Conservation (phyloP, 2,797 vertebrate genomes). For the Sebastes dallii region DNA sequence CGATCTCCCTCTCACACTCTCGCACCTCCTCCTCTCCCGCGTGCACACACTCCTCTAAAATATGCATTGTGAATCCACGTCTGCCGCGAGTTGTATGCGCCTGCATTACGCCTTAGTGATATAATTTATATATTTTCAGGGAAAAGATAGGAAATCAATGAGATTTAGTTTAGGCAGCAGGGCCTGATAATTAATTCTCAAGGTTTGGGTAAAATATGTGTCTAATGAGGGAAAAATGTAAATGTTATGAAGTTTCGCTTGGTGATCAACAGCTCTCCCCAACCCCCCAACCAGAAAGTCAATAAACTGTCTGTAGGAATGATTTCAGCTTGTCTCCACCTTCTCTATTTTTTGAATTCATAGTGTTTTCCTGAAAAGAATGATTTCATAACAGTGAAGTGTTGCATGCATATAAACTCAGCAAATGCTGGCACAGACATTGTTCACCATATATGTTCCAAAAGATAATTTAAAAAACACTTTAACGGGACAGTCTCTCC, state of each 20-base stretch:
- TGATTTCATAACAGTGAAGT: neutral
- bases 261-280: neutral
- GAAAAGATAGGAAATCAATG: slow-evolving; percentile 65
- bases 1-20: slow-evolving; percentile 38
- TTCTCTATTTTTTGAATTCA: neutral
- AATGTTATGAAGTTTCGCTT: slow-evolving; percentile 62
- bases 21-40: neutral
- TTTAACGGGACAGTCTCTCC: neutral
- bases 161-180: slow-evolving; percentile 48
- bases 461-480: neutral
- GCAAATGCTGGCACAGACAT: neutral
- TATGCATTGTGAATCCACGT: slow-evolving; percentile 59
- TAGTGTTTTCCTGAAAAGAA: slow-evolving; percentile 8
- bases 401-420: neutral
- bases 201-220: slow-evolving; percentile 66
- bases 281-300: slow-evolving; percentile 23
- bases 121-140: slow-evolving; percentile 68
- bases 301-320: slow-evolving; percentile 46
- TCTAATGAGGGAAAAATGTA: slow-evolving; percentile 72
- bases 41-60: slow-evolving; percentile 45
- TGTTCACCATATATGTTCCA: neutral
- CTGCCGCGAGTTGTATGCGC: slow-evolving; percentile 34
- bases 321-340: slow-evolving; percentile 10
- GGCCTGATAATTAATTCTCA: slow-evolving; percentile 72
- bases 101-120: slow-evolving; percentile 66